phyloP scores from a whole-genome alignment of 2,797 vertebrate species.

The Coranthus polyacanthus region DNA sequence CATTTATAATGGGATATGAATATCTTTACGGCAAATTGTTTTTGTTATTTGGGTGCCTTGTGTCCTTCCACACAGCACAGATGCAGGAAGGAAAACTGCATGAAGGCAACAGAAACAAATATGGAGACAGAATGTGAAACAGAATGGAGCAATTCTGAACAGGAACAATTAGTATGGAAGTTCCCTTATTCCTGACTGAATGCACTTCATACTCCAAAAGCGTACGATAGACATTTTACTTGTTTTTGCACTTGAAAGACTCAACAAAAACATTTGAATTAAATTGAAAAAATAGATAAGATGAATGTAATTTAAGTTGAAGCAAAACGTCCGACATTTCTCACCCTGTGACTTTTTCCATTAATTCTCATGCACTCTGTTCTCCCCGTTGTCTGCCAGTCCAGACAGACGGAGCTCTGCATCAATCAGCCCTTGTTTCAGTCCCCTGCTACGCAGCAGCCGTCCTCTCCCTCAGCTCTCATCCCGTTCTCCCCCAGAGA shows the following conservation, averaged over 20 bases:
- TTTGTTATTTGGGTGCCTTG: too few relatives aligned
- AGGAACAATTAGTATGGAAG: too few relatives aligned
- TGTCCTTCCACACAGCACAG: too few relatives aligned
- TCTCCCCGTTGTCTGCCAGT: conserved; percentile 26
- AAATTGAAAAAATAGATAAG: neutral
- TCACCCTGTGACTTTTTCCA: neutral
- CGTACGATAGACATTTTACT: too few relatives aligned
- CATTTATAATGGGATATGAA: too few relatives aligned
- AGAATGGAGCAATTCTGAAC: too few relatives aligned
- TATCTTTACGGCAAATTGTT: too few relatives aligned
- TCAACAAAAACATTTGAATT: neutral
- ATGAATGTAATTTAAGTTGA: neutral
- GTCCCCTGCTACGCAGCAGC: conserved; percentile 44
- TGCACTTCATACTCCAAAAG: too few relatives aligned
- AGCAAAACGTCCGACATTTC: neutral
- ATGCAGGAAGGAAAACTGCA: too few relatives aligned
- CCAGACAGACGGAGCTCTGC: conserved; percentile 19
- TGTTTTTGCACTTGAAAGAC: neutral
- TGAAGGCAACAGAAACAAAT: too few relatives aligned
- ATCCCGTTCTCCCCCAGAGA: conserved; percentile 42
- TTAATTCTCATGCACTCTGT: conserved; percentile 6
- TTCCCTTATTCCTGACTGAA: too few relatives aligned
- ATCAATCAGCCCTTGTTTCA: conserved; percentile 72
- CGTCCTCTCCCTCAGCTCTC: conserved; percentile 58
- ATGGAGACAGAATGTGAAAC: too few relatives aligned